Conservation (phyloP, 1,140 invertebrate genomes). For the Drosophila equinoxialis region DNA sequence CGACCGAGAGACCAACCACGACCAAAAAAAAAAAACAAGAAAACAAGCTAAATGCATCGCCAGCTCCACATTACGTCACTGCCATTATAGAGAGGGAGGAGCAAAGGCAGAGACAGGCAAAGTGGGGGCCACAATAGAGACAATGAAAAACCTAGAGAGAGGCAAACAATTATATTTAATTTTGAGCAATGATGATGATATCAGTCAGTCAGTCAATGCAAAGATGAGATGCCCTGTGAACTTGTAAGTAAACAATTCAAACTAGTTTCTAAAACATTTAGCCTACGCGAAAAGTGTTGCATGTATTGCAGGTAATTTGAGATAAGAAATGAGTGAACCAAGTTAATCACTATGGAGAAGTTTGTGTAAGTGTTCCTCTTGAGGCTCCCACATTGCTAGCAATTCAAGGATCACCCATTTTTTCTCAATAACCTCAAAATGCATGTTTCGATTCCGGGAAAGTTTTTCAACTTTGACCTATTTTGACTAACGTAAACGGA, state of each 20-base stretch:
- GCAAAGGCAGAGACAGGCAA: too few species aligned
- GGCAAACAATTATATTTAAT: conserved; percentile 23
- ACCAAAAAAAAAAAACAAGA: neutral
- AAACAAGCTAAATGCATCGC: conserved; percentile 61
- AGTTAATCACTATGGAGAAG: too few species aligned
- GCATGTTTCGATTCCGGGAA: too few species aligned
- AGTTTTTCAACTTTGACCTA: too few species aligned
- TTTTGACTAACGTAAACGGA: too few species aligned
- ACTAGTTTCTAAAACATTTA: neutral
- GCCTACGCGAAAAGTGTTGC: neutral
- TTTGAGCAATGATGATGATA: conserved; percentile 25
- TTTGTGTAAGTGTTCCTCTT: too few species aligned
- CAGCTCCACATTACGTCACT: conserved; percentile 62
- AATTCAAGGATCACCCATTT: too few species aligned
- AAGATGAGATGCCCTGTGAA: neutral
- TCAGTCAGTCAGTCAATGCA: conserved; percentile 23
- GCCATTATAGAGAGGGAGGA: conserved; percentile 16
- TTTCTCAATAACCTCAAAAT: too few species aligned
- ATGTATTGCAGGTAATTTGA: too few species aligned
- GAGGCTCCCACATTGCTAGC: too few species aligned
- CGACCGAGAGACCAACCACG: neutral
- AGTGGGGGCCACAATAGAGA: neutral
- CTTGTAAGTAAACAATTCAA: neutral
- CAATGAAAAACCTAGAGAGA: neutral
- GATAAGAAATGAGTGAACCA: too few species aligned